These are phyloP conservation scores for Toxonevra muliebris DNA, from an alignment of 2,888 invertebrate genomes.

Conservation along the genomic window DNA sequence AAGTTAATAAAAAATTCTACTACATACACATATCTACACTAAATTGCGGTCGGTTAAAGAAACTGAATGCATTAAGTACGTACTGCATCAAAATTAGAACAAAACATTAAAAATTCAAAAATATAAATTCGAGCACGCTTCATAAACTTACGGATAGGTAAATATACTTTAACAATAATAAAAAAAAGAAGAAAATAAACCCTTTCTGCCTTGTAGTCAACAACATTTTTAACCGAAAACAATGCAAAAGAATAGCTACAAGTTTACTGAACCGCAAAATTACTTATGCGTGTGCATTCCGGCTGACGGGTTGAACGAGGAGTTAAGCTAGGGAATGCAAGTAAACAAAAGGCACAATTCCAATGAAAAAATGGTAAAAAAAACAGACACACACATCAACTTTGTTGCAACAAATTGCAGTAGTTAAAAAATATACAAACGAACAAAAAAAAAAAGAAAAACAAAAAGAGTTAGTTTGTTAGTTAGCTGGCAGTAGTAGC, in stretches of 20 bases:
- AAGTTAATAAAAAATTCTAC: too few relatives aligned
- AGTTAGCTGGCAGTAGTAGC: too few relatives aligned
- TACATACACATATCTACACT: too few relatives aligned
- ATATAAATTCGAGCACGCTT: slow-evolving; percentile 17
- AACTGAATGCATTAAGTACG: too few relatives aligned
- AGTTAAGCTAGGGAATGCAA: slow-evolving; percentile 16
- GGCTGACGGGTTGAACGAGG: slow-evolving; percentile 6
- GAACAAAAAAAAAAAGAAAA: too few relatives aligned
- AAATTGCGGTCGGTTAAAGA: too few relatives aligned
- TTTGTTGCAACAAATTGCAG: slow-evolving; percentile 23
- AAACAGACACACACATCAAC: slow-evolving; percentile 12
- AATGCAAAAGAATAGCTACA: slow-evolving; percentile 18
- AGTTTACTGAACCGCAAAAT: slow-evolving; percentile 33
- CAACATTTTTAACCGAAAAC: slow-evolving; percentile 3
- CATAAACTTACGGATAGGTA: slow-evolving; percentile 12
- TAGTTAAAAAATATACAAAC: slow-evolving; percentile 6
- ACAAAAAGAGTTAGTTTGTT: too few relatives aligned
- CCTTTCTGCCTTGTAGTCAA: not conserved
- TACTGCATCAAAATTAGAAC: not conserved
- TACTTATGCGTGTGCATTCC: slow-evolving; percentile 8
- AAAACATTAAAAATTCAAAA: not conserved
- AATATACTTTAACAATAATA: too few relatives aligned
- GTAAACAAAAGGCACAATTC: not conserved
- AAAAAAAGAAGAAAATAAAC: not conserved
- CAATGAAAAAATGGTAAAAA: not conserved